Evolutionary conservation across 2,113 vertebrate species (phyloP).

Genomic region (Alosa alosa): DNA sequence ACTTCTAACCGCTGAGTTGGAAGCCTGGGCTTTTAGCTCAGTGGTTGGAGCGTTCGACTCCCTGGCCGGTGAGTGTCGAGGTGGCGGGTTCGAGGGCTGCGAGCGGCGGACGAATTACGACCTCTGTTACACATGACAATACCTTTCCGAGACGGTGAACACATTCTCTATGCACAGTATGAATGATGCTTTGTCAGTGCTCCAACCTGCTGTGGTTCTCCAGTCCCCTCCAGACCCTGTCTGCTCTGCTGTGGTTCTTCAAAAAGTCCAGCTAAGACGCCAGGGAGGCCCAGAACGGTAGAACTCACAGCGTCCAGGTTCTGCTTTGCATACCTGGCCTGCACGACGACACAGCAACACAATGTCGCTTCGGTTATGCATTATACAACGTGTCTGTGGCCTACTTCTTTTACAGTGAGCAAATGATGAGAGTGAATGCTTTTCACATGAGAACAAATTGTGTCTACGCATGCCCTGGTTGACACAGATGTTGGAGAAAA

Average conservation of each 20-base stretch:
- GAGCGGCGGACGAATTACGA: too few species aligned
- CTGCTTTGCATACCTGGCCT: constrained; percentile 58
- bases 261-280: not conserved
- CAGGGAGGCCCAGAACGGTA: constrained; percentile 28
- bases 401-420: not conserved
- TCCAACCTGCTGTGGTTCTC: not conserved
- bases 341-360: not conserved
- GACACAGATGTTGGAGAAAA: not conserved
- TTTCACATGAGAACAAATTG: not conserved
- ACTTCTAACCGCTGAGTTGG: too few species aligned
- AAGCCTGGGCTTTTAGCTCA: too few species aligned
- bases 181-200: not conserved
- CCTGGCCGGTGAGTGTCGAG: too few species aligned
- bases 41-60: too few species aligned
- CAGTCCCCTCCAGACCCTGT: not conserved
- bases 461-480: not conserved
- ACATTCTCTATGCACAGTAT: not conserved
- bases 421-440: not conserved
- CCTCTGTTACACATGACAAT: not conserved
- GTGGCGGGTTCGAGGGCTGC: too few species aligned
- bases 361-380: not conserved
- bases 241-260: constrained; percentile 35
- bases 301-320: not conserved
- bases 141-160: not conserved
- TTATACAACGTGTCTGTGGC: not conserved